Percentiles rank a stretch among this genome's conserved stretches.
Conservation (phyloP, 2,797 vertebrate genomes). For the Garrulus glandarius region DNA sequence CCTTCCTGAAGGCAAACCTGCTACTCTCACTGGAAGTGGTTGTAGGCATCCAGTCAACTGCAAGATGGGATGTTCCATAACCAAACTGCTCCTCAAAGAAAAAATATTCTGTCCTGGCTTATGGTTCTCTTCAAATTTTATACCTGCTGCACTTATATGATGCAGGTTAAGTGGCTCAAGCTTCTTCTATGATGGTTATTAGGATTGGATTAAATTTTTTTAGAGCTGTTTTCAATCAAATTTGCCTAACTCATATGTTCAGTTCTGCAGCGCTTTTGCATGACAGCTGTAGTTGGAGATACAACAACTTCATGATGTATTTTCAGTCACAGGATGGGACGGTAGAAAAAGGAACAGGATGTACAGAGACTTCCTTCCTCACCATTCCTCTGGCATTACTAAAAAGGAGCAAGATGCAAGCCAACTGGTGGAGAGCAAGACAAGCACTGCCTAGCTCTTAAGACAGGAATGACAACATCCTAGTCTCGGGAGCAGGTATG, state of each 20-base stretch:
- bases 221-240: neutral
- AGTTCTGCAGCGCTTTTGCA: neutral
- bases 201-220: neutral
- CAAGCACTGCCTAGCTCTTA: neutral
- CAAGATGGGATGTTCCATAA: neutral
- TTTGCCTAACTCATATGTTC: neutral
- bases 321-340: neutral
- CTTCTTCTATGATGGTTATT: neutral
- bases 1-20: neutral
- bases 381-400: conserved; percentile 52
- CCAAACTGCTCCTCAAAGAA: neutral
- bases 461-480: conserved; percentile 58
- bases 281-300: neutral
- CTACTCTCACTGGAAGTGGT: neutral
- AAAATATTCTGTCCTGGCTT: neutral
- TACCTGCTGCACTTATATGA: neutral
- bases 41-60: neutral
- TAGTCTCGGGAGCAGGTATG: neutral
- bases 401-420: conserved; percentile 24
- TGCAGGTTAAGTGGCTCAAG: neutral
- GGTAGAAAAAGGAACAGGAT: conserved; percentile 44
- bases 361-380: conserved; percentile 55
- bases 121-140: neutral
- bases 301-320: neutral
- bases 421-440: neutral